phyloP scores from a whole-genome alignment of 2,797 vertebrate species.

The Distichodus sexfasciatus region DNA sequence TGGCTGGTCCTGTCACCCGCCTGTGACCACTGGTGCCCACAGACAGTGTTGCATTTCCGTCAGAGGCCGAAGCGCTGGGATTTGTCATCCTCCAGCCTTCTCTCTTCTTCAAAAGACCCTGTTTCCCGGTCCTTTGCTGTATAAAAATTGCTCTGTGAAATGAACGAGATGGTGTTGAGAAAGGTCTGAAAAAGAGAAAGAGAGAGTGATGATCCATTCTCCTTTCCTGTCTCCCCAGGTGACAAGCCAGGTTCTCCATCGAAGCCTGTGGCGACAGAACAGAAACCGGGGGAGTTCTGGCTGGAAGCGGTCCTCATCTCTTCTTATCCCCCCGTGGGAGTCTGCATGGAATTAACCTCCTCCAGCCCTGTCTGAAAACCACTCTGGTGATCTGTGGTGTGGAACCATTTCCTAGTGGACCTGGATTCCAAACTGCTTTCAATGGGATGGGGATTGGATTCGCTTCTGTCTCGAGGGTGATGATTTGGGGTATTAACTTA shows the following conservation, averaged over 20 bases:
- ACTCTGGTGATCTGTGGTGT: slow-evolving; percentile 55
- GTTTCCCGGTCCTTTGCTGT: neutral
- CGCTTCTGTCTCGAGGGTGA: slow-evolving; percentile 55
- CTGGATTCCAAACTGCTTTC: slow-evolving; percentile 77
- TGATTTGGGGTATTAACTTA: neutral
- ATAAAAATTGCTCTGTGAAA: slow-evolving; percentile 21
- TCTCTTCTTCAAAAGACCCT: neutral
- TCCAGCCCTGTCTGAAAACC: slow-evolving; percentile 60
- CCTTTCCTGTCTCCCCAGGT: slow-evolving; percentile 70
- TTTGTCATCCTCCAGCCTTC: neutral
- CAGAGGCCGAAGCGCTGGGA: neutral
- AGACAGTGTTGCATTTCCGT: too few relatives aligned
- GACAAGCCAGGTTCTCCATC: slow-evolving; percentile 69
- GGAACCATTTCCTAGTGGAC: slow-evolving; percentile 51
- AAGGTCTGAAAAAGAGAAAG: neutral
- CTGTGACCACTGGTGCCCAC: too few relatives aligned
- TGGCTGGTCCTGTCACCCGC: neutral
- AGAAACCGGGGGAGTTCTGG: slow-evolving; percentile 59
- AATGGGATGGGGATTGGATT: slow-evolving; percentile 67
- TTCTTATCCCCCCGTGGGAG: slow-evolving; percentile 54
- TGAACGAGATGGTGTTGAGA: slow-evolving; percentile 18
- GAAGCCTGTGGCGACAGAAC: slow-evolving; percentile 60
- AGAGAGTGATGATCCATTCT: slow-evolving; percentile 53
- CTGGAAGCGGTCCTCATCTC: slow-evolving; percentile 18
- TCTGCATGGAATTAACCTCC: slow-evolving; percentile 71